Percentiles rank a stretch among this genome's conserved stretches.
phyloP scores from a whole-genome alignment of 2,888 invertebrate species.

The Siphlonurus alternatus region DNA sequence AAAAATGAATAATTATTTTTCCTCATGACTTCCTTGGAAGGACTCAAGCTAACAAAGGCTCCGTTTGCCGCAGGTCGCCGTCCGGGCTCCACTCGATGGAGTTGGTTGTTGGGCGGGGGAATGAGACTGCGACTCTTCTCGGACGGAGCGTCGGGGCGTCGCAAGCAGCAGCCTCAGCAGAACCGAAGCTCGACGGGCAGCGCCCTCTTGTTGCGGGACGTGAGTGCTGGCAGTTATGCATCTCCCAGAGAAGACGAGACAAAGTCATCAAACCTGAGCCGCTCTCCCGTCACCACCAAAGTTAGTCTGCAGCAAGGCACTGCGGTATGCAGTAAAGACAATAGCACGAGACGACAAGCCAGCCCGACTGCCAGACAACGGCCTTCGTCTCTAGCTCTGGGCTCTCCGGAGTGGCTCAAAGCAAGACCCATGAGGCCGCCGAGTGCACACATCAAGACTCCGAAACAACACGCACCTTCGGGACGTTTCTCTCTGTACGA shows the following conservation, averaged over 20 bases:
- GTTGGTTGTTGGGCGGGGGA: background rate
- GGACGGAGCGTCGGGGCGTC: background rate
- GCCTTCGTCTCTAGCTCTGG: background rate
- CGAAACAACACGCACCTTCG: slow-evolving; percentile 53
- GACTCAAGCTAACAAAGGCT: too few species aligned
- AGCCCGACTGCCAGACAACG: background rate
- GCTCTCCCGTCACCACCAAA: background rate
- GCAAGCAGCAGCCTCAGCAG: background rate
- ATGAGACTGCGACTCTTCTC: background rate
- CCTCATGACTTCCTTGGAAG: too few species aligned
- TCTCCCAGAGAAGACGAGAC: background rate
- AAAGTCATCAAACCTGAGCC: background rate
- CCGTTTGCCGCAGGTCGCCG: background rate
- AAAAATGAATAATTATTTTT: too few species aligned
- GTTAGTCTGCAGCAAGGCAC: slow-evolving; percentile 1
- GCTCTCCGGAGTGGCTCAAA: background rate
- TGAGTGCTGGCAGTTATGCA: background rate
- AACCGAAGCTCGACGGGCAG: background rate
- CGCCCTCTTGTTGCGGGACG: background rate
- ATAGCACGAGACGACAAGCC: background rate
- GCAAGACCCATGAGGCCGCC: background rate
- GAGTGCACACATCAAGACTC: slow-evolving; percentile 39
- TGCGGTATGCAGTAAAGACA: background rate
- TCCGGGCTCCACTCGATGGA: background rate
- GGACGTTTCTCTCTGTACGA: slow-evolving; percentile 68